phyloP scores from a whole-genome alignment of 2,888 invertebrate genomes.

The Agapetus fuscipes region DNA sequence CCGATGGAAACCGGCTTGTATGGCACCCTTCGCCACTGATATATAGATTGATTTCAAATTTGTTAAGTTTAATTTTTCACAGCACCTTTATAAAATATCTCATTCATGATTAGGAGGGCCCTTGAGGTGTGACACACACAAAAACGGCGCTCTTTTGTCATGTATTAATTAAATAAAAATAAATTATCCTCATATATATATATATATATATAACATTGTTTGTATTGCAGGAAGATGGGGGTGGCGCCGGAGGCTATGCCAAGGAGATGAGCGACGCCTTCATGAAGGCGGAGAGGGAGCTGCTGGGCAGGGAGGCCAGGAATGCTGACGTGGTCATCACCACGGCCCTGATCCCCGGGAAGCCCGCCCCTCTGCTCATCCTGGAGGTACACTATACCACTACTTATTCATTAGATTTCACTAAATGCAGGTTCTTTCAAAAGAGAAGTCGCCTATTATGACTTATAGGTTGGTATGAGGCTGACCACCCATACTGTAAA shows the following conservation, averaged over 20 bases:
- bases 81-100: too few relatives aligned
- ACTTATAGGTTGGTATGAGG: too few relatives aligned
- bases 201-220: slow-evolving; percentile 1
- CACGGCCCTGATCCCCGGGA: slow-evolving; percentile 86
- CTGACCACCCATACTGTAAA: too few relatives aligned
- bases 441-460: too few relatives aligned
- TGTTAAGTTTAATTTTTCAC: too few relatives aligned
- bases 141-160: too few relatives aligned
- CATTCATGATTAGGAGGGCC: too few relatives aligned
- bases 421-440: too few relatives aligned
- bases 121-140: too few relatives aligned
- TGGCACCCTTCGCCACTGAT: too few relatives aligned
- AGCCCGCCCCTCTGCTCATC: slow-evolving; percentile 70
- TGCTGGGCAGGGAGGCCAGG: slow-evolving; percentile 78
- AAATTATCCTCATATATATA: not conserved
- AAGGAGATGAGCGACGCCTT: slow-evolving; percentile 83
- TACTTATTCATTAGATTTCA: not conserved
- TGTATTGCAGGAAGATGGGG: slow-evolving; percentile 54
- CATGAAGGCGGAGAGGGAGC: slow-evolving; percentile 73
- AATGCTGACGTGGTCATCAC: slow-evolving; percentile 81
- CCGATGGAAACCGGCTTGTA: too few relatives aligned
- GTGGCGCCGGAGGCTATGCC: slow-evolving; percentile 67
- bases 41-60: too few relatives aligned
- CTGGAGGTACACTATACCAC: slow-evolving; percentile 54
- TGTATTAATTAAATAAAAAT: not conserved